These are phyloP conservation scores for Cyclura pinguis DNA, from an alignment of 2,797 vertebrate genomes.

Conservation along the genomic window DNA sequence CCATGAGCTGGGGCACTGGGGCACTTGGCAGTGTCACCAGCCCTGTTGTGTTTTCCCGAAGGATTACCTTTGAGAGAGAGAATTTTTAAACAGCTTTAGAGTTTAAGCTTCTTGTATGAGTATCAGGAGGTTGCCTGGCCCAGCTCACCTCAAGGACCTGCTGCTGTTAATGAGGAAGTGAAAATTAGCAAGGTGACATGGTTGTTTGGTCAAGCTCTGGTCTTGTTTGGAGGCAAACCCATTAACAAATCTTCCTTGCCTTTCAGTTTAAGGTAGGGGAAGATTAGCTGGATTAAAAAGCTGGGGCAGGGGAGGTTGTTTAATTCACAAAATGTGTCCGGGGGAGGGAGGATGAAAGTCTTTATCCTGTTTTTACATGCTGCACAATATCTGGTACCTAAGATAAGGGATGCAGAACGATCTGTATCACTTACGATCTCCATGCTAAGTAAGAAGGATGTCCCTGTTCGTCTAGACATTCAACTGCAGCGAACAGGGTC, in stretches of 20 bases:
- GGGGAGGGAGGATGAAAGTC: background rate
- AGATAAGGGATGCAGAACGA: background rate
- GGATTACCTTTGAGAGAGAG: background rate
- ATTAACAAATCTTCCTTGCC: constrained; percentile 2
- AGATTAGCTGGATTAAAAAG: constrained; percentile 30
- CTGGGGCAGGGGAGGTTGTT: background rate
- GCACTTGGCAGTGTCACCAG: background rate
- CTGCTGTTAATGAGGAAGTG: background rate
- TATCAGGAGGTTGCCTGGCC: background rate
- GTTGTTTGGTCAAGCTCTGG: background rate
- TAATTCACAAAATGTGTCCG: constrained; percentile 9
- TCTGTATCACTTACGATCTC: constrained; percentile 17
- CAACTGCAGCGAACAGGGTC: background rate
- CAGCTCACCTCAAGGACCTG: background rate
- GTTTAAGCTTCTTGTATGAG: background rate
- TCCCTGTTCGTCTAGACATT: constrained; percentile 65
- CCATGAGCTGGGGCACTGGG: background rate
- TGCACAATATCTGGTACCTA: background rate
- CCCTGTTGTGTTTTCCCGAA: background rate
- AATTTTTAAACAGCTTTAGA: background rate
- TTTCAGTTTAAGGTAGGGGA: background rate
- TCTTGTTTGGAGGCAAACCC: constrained; percentile 6
- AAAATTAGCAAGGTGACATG: background rate
- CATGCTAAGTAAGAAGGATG: constrained; percentile 46
- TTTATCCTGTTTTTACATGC: background rate